Percentiles rank a stretch among this genome's conserved stretches.
Conservation (phyloP, 2,888 invertebrate species). For the Elgonia sp. region DNA sequence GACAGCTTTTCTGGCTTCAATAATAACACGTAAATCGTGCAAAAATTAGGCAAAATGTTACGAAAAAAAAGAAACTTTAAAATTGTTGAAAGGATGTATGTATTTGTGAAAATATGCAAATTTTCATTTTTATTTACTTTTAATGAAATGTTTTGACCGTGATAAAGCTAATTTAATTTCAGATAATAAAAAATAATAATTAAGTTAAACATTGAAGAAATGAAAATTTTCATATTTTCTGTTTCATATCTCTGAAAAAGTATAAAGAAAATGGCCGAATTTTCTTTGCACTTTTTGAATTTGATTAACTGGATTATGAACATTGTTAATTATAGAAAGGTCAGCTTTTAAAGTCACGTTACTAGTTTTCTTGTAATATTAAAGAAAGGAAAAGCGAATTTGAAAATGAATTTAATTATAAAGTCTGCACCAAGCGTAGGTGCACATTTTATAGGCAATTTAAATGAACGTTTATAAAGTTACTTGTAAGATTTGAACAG, state of each 20-base stretch:
- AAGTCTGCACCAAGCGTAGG: constrained; percentile 9
- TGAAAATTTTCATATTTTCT: constrained; percentile 12
- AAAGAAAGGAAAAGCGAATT: neutral
- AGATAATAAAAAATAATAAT: neutral
- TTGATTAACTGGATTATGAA: neutral
- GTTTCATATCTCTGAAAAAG: neutral
- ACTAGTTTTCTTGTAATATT: constrained; percentile 48
- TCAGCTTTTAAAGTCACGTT: constrained; percentile 54
- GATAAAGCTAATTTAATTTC: neutral
- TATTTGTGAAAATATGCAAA: neutral
- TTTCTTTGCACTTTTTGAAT: no score
- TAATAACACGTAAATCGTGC: constrained; percentile 80
- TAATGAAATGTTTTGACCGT: neutral
- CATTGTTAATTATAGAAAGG: constrained; percentile 48
- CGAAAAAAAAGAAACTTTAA: constrained; percentile 18
- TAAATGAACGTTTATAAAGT: constrained; percentile 48
- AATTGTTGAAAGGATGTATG: constrained; percentile 30
- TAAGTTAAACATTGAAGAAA: neutral
- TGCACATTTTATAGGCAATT: constrained; percentile 35
- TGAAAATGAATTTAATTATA: neutral
- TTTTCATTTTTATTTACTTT: constrained; percentile 21
- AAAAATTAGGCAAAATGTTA: constrained; percentile 47
- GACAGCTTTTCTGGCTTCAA: constrained; percentile 82
- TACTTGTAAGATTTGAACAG: constrained; percentile 20
- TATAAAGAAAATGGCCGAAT: constrained; percentile 4